Evolutionary conservation across 2,888 invertebrate species (phyloP), one percentile per base, ranked within the genome.

Genomic region (Pedicia rivosa): DNA sequence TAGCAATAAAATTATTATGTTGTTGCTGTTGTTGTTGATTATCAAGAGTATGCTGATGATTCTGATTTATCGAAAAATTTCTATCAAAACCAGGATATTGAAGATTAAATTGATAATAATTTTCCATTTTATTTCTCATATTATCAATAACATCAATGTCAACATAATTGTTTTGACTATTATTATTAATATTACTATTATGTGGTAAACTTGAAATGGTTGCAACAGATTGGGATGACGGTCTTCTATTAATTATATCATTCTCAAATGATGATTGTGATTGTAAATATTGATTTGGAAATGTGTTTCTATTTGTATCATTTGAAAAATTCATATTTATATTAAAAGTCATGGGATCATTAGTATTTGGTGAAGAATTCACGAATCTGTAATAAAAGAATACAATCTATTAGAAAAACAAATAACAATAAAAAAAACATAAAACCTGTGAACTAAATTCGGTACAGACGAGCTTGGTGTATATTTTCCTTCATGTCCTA

Each of bases 401-500:
- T 24, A n/a, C 24, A 24, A 8, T 7, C 24, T 24, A 24, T 24
- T 24, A 24, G n/a, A 24, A 8, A 24, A 3, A 24, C n/a, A n/a
- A n/a, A n/a, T n/a, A n/a, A n/a, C n/a, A n/a, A n/a, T n/a, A n/a
- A n/a, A n/a, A n/a, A n/a, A n/a, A n/a, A n/a, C n/a, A n/a, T n/a
- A n/a, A n/a, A 10, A 24, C 19, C 35, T 25, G n/a, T 35, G 35
- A 64, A 53, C 70, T 10, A 44, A 37, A 36, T 47, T 81, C 2
- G 81, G 81, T 8, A 35, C 35, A 16, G 20, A 20, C 16, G 25
- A 35, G 12, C 35, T 35, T 35, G 25, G 35, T 26, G 82, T 82
- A 54, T 82, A 83, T 59, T 81, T 82, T 44, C 81, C 82, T 51
- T 81, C 80, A 55, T 82, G 81, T 35, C 79, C 80, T 52, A 80